Evolutionary conservation across 2,797 vertebrate genomes (phyloP).

Genomic region (Hephaestus fuliginosus): DNA sequence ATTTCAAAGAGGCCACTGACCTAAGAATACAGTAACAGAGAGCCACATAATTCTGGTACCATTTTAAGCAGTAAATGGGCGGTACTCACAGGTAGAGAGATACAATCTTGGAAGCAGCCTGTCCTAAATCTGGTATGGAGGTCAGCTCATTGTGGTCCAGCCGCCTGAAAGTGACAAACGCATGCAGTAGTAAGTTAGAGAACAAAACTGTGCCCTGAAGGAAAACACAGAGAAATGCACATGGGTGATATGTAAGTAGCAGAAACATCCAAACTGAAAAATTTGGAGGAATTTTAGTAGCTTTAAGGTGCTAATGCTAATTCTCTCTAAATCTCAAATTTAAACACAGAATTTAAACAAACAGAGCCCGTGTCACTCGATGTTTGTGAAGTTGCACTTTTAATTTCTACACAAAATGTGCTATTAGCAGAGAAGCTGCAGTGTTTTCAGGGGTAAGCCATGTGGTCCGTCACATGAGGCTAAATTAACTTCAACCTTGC

Average conservation of each 20-base stretch:
- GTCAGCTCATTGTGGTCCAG: conserved; percentile 95
- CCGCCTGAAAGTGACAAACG: conserved; percentile 82
- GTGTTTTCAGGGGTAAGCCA: background rate
- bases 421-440: background rate
- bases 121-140: conserved; percentile 90
- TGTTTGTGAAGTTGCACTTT: background rate
- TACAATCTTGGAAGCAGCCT: conserved; percentile 83
- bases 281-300: background rate
- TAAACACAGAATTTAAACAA: background rate
- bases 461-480: background rate
- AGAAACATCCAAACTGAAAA: background rate
- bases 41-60: conserved; percentile 41
- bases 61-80: conserved; percentile 31
- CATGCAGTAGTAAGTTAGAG: conserved; percentile 42
- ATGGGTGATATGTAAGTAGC: background rate
- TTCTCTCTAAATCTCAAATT: background rate
- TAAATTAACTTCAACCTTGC: conserved; percentile 27
- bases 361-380: background rate
- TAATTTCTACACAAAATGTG: background rate
- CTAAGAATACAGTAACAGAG: conserved; percentile 60
- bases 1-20: conserved; percentile 61
- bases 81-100: conserved; percentile 94
- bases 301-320: background rate
- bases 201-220: conserved; percentile 8
- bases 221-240: conserved; percentile 7